phyloP scores from a whole-genome alignment of 2,113 vertebrate genomes.

The Tetrax tetrax region DNA sequence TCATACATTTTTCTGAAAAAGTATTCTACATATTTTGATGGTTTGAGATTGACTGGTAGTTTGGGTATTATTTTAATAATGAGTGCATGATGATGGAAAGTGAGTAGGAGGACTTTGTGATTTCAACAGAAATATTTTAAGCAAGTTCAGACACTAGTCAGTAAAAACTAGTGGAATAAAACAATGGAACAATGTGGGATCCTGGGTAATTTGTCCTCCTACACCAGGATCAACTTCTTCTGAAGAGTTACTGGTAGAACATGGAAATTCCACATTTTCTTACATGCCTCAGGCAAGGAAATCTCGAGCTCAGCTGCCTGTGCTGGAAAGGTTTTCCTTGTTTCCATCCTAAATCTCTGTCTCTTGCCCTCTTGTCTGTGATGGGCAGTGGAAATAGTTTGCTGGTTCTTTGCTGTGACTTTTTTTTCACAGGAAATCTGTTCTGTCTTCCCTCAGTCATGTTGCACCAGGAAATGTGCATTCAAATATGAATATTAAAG shows the following conservation, averaged over 20 bases:
- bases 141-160: not conserved
- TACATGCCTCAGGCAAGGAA: not conserved
- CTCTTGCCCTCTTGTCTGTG: not conserved
- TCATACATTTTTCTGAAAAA: not conserved
- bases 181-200: not conserved
- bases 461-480: not conserved
- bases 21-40: not conserved
- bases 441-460: not conserved
- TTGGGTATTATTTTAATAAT: not conserved
- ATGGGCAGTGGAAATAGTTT: not conserved
- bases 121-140: slow-evolving; percentile 6
- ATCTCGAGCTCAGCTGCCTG: not conserved
- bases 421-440: not conserved
- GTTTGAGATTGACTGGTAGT: not conserved
- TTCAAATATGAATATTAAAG: not conserved
- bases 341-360: not conserved
- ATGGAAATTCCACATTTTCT: not conserved
- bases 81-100: not conserved
- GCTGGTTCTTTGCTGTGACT: not conserved
- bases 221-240: not conserved
- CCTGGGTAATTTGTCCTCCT: not conserved
- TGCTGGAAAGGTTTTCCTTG: not conserved
- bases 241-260: not conserved
- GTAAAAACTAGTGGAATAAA: not conserved
- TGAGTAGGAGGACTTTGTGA: not conserved